Evolutionary conservation across 2,888 invertebrate genomes (phyloP).

Genomic region (Periphyllus acericola): DNA sequence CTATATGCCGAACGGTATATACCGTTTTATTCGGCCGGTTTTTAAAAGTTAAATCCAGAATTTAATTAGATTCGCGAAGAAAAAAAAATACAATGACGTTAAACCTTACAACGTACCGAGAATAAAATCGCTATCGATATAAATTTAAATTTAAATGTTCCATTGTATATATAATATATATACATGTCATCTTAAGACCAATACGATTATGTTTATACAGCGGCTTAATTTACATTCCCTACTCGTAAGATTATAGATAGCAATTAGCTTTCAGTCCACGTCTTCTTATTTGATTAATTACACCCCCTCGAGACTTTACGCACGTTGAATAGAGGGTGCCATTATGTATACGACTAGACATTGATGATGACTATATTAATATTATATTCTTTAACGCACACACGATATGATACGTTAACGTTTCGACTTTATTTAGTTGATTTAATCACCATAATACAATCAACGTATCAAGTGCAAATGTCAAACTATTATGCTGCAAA

Average conservation of each 20-base stretch:
- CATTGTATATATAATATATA: too few species aligned
- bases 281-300: constrained; percentile 36
- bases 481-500: neutral
- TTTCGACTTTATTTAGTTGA: neutral
- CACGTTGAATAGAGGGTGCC: neutral
- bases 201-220: neutral
- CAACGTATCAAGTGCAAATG: neutral
- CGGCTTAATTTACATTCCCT: neutral
- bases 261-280: constrained; percentile 35
- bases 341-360: neutral
- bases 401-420: neutral
- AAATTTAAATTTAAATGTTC: neutral
- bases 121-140: neutral
- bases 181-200: neutral
- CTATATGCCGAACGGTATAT: neutral
- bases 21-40: neutral
- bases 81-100: neutral
- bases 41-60: neutral
- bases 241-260: neutral
- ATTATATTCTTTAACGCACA: neutral
- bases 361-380: neutral
- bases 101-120: neutral
- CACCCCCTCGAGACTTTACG: neutral
- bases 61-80: neutral
- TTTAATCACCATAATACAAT: neutral